A percentile compares a stretch with the other conserved stretches of the same genome.
These are phyloP conservation scores for Lysiphlebus fabarum DNA, from an alignment of 1,140 invertebrate genomes.

Conservation along the genomic window DNA sequence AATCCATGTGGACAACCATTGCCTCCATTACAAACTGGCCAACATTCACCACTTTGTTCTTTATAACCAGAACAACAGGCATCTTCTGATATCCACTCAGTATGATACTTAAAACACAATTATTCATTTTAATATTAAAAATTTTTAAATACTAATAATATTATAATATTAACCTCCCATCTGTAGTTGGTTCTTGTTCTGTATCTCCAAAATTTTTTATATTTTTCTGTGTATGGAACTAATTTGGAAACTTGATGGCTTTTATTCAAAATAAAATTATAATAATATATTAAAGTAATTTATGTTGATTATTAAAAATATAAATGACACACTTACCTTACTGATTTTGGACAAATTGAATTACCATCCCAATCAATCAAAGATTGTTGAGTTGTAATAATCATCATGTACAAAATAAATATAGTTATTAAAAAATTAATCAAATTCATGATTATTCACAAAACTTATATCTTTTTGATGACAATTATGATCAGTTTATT, in stretches of 20 bases:
- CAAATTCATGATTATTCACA: background rate
- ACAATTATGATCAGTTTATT: no score
- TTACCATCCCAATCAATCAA: conserved; percentile 12
- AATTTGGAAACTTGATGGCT: conserved; percentile 16
- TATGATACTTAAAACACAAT: background rate
- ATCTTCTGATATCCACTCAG: conserved; percentile 29
- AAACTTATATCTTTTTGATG: no score
- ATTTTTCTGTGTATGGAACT: conserved; percentile 30
- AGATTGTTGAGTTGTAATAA: background rate
- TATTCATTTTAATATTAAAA: no score
- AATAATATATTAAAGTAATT: background rate
- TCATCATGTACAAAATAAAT: background rate
- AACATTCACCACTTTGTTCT: conserved; percentile 53
- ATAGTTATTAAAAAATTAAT: background rate
- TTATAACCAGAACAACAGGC: conserved; percentile 64
- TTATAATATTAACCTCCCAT: conserved; percentile 26
- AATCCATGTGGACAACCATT: conserved; percentile 49
- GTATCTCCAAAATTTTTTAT: conserved; percentile 8
- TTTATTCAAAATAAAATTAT: conserved; percentile 6
- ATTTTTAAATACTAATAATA: background rate
- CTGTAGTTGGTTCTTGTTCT: conserved; percentile 23
- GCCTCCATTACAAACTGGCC: conserved; percentile 53
- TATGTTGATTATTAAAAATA: background rate
- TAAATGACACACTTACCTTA: conserved; percentile 5
- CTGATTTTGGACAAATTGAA: conserved; percentile 7